Evolutionary conservation across 1,140 invertebrate species (phyloP).

Genomic region (Uloborus diversus): DNA sequence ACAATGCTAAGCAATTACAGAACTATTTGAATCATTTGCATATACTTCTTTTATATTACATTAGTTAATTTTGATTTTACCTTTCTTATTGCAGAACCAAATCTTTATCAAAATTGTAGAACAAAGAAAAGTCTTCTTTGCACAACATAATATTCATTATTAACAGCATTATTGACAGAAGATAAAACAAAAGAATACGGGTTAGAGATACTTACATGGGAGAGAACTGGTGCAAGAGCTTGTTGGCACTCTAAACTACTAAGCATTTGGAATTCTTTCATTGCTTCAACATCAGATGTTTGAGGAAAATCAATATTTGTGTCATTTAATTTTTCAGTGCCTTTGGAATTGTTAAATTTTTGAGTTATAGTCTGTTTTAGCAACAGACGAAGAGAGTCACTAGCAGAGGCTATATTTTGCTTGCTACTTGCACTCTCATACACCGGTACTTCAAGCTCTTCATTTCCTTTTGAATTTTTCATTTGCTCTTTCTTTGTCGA

Average conservation of each 20-base stretch:
- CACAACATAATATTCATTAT: too few species aligned
- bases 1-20: too few species aligned
- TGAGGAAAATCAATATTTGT: slow-evolving; percentile 4
- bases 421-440: slow-evolving; percentile 66
- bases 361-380: slow-evolving; percentile 62
- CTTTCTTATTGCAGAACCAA: too few species aligned
- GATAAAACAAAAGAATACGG: too few species aligned
- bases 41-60: too few species aligned
- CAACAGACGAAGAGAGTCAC: slow-evolving; percentile 71
- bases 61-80: too few species aligned
- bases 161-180: too few species aligned
- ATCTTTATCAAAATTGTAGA: too few species aligned
- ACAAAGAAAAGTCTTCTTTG: too few species aligned
- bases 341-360: slow-evolving; percentile 29
- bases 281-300: slow-evolving; percentile 20
- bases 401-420: slow-evolving; percentile 59
- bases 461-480: slow-evolving; percentile 8
- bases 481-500: slow-evolving; percentile 63
- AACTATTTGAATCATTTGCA: too few species aligned
- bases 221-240: slow-evolving; percentile 57
- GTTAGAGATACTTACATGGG: slow-evolving; percentile 57
- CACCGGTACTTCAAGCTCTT: slow-evolving; percentile 70
- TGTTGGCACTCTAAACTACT: slow-evolving; percentile 47
- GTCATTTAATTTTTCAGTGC: slow-evolving; percentile 2
- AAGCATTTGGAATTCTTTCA: slow-evolving; percentile 38